Conservation (phyloP, 2,113 vertebrate genomes). For the Hiodon alosoides region DNA sequence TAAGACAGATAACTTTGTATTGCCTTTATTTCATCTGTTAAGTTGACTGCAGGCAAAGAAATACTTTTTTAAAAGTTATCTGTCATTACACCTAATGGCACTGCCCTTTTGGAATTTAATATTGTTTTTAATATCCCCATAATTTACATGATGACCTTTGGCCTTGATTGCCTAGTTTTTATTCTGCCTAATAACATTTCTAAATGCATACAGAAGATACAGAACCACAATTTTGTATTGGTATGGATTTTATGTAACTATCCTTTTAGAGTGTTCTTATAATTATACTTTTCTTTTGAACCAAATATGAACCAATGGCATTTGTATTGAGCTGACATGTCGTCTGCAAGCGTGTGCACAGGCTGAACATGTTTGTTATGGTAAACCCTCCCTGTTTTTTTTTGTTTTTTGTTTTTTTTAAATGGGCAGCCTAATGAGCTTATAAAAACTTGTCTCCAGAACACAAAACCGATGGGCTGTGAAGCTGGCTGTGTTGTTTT, state of each 20-base stretch:
- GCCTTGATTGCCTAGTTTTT: too few relatives aligned
- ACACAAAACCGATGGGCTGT: too few relatives aligned
- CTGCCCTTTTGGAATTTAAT: not conserved
- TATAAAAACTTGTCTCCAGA: too few relatives aligned
- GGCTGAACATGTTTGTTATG: too few relatives aligned
- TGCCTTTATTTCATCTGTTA: not conserved
- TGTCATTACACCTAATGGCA: not conserved
- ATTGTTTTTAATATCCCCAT: too few relatives aligned
- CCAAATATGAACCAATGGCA: not conserved
- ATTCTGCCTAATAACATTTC: not conserved
- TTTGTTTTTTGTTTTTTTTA: not conserved
- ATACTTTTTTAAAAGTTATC: conserved; percentile 16
- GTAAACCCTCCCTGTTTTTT: too few relatives aligned
- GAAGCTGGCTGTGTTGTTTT: too few relatives aligned
- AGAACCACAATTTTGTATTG: not conserved
- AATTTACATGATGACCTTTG: not conserved
- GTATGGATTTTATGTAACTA: not conserved
- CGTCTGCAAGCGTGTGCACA: too few relatives aligned
- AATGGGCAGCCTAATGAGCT: too few relatives aligned
- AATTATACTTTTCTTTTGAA: not conserved
- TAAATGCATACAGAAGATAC: not conserved
- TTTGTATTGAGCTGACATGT: not conserved
- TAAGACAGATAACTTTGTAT: conserved; percentile 7
- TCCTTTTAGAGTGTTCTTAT: conserved; percentile 4
- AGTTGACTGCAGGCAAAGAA: too few relatives aligned